Percentiles rank a stretch among this genome's conserved stretches.
Conservation (phyloP, 2,113 vertebrate genomes). For the Dolichallabes microphthalmus region DNA sequence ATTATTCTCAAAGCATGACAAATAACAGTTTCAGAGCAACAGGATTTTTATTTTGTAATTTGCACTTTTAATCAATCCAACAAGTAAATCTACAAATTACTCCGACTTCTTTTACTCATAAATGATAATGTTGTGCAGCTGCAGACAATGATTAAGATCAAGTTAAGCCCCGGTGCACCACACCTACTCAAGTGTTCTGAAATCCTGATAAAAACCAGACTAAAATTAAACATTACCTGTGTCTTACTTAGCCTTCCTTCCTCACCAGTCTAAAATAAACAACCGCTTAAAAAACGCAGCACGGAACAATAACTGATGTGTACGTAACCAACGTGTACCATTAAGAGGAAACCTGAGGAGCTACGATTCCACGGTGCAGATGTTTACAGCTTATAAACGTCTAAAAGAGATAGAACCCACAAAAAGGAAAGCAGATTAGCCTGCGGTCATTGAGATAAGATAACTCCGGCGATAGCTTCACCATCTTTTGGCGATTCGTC, state of each 20-base stretch:
- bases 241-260: constrained; percentile 57
- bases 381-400: neutral
- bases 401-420: neutral
- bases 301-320: constrained; percentile 46
- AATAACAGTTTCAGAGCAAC: no score
- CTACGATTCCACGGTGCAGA: neutral
- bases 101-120: neutral
- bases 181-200: constrained; percentile 56
- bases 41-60: neutral
- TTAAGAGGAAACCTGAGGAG: neutral
- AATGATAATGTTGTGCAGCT: constrained; percentile 44
- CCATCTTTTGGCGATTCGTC: constrained; percentile 36
- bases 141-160: constrained; percentile 41
- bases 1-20: neutral
- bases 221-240: constrained; percentile 68
- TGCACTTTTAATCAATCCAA: neutral
- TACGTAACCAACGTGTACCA: constrained; percentile 27
- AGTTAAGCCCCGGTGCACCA: constrained; percentile 50
- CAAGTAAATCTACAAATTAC: neutral
- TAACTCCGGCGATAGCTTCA: constrained; percentile 1
- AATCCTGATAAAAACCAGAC: constrained; percentile 60
- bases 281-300: constrained; percentile 35
- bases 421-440: neutral
- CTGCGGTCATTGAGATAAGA: neutral
- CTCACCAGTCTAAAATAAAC: constrained; percentile 58